Evolutionary conservation across 2,888 invertebrate genomes (phyloP).

Genomic region (Mesorhabditis spiculigera): DNA sequence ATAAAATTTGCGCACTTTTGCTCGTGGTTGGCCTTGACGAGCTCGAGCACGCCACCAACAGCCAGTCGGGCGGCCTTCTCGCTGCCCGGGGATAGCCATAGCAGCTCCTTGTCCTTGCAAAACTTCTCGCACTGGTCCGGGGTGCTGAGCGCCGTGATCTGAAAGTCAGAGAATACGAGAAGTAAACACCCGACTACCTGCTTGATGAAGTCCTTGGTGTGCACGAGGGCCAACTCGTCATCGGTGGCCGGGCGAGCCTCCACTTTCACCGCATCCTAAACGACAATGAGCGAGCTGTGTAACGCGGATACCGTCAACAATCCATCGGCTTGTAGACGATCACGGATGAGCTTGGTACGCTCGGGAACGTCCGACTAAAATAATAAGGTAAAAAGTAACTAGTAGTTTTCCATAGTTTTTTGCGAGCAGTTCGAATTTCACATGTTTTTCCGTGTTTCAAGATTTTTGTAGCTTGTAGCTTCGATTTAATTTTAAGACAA

Average conservation of each 20-base stretch:
- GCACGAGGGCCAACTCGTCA: conserved; percentile 33
- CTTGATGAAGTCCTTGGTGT: conserved; percentile 28
- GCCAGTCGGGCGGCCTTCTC: conserved; percentile 36
- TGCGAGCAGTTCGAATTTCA: too few relatives aligned
- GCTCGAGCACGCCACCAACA: conserved; percentile 35
- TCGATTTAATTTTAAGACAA: too few relatives aligned
- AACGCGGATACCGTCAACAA: conserved; percentile 7
- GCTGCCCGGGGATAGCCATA: conserved; percentile 36
- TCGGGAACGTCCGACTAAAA: conserved; percentile 29
- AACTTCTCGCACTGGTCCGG: conserved; percentile 9
- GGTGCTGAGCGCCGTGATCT: conserved; percentile 23
- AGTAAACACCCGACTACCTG: not conserved
- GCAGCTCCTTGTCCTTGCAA: conserved; percentile 32
- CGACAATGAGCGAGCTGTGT: too few relatives aligned
- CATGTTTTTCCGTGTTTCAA: too few relatives aligned
- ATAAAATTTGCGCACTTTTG: conserved; percentile 12
- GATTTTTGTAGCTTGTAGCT: too few relatives aligned
- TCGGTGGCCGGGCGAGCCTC: conserved; percentile 39
- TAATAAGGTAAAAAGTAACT: too few relatives aligned
- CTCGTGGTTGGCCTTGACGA: conserved; percentile 36
- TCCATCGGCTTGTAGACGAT: conserved; percentile 27
- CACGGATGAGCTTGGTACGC: conserved; percentile 35
- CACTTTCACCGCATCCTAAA: conserved; percentile 5
- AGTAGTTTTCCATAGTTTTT: too few relatives aligned
- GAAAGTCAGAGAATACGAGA: too few relatives aligned